Conservation (phyloP, 2,888 invertebrate species). For the Eupithecia pulchellata region DNA sequence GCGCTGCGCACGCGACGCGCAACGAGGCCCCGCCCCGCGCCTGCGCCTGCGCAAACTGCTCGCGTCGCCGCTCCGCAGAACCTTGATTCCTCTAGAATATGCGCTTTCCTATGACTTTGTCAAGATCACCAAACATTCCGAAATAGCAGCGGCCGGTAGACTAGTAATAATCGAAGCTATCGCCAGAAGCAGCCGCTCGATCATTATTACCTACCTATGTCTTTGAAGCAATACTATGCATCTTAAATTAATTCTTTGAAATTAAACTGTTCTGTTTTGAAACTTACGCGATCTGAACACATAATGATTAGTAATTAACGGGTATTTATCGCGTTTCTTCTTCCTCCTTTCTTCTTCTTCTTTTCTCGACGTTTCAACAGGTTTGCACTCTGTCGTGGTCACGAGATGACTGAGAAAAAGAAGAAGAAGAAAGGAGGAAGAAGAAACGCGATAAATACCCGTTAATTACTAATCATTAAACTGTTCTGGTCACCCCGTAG, state of each 20-base stretch:
- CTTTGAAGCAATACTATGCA: background rate
- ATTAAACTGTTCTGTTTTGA: no score
- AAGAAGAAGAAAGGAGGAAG: no score
- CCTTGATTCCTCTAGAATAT: conserved; percentile 26
- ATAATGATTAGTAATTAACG: no score
- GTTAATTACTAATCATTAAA: no score
- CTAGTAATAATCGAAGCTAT: background rate
- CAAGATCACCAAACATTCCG: background rate
- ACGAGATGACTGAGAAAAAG: no score
- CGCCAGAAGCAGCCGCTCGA: background rate
- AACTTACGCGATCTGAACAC: no score
- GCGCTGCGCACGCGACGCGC: conserved; percentile 71
- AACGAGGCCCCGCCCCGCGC: conserved; percentile 53
- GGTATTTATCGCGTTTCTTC: no score
- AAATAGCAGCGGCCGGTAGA: background rate
- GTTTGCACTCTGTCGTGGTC: no score
- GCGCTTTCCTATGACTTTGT: background rate
- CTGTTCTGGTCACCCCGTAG: background rate
- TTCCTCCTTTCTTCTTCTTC: no score
- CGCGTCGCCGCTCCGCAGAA: conserved; percentile 60
- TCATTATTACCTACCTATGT: background rate
- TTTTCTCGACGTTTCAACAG: no score
- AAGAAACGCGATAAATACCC: no score
- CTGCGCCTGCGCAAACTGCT: conserved; percentile 74
- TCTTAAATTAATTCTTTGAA: conserved; percentile 1